Evolutionary conservation across 2,113 vertebrate genomes (phyloP).

Genomic region (Bubo blakistoni): DNA sequence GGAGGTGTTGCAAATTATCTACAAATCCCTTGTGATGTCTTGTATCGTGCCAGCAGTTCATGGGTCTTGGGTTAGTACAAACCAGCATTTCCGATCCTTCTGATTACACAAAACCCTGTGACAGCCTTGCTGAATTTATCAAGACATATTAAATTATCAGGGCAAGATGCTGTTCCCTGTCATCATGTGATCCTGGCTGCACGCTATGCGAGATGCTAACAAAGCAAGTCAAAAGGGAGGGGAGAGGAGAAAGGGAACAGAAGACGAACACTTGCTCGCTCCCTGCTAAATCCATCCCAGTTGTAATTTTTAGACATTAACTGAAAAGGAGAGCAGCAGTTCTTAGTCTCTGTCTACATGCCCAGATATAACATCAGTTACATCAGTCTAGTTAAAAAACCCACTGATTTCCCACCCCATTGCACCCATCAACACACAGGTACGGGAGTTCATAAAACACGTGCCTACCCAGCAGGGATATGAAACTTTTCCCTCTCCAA

Average conservation of each 20-base stretch:
- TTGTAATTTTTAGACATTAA: not conserved
- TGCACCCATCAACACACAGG: not conserved
- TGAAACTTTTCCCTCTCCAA: not conserved
- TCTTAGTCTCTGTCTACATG: not conserved
- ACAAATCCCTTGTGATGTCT: not conserved
- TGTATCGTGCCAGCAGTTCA: not conserved
- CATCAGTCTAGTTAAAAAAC: not conserved
- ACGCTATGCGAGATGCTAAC: not conserved
- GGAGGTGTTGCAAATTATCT: not conserved
- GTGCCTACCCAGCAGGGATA: not conserved
- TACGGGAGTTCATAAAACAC: not conserved
- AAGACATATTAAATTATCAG: conserved; percentile 48
- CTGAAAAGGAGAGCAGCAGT: not conserved
- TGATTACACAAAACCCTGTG: not conserved
- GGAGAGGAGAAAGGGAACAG: not conserved
- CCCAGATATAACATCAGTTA: not conserved
- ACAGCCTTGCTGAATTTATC: conserved; percentile 23
- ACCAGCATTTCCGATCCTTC: not conserved
- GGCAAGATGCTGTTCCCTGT: conserved; percentile 22
- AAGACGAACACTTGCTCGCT: not conserved
- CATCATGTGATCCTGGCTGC: not conserved
- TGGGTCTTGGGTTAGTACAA: not conserved
- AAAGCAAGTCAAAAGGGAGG: not conserved
- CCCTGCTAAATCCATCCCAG: not conserved
- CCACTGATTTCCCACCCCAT: not conserved